phyloP scores from a whole-genome alignment of 2,888 invertebrate species.

The Folsomia candida region DNA sequence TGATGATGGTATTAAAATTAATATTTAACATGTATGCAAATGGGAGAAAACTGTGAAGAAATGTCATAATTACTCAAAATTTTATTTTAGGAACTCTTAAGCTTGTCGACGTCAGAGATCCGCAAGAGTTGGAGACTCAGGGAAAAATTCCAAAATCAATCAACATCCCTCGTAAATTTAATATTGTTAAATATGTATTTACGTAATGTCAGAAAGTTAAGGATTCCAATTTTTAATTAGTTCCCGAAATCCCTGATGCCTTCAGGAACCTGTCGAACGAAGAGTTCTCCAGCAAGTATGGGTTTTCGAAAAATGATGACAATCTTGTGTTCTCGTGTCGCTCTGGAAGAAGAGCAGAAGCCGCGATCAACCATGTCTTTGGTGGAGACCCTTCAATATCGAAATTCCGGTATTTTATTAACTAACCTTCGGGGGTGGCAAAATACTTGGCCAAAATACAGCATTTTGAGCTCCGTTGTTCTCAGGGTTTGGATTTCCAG shows the following conservation, averaged over 20 bases:
- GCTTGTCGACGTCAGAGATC: slow-evolving; percentile 50
- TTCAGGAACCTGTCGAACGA: slow-evolving; percentile 40
- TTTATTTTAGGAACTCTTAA: slow-evolving; percentile 30
- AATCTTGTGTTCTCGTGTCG: slow-evolving; percentile 50
- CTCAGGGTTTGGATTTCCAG: too few relatives aligned
- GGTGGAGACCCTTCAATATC: neutral
- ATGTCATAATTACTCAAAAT: too few relatives aligned
- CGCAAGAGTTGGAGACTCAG: slow-evolving; percentile 45
- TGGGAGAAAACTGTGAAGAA: neutral
- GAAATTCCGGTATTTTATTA: slow-evolving; percentile 4
- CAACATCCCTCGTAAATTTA: slow-evolving; percentile 47
- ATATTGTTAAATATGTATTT: too few relatives aligned
- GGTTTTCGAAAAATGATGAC: slow-evolving; percentile 47
- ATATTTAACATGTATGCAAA: neutral
- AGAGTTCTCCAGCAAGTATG: slow-evolving; percentile 48
- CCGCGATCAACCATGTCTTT: slow-evolving; percentile 34
- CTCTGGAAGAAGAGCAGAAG: slow-evolving; percentile 48
- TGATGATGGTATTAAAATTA: slow-evolving; percentile 23
- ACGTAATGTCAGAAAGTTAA: neutral
- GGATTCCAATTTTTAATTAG: slow-evolving; percentile 14
- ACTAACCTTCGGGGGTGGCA: neutral
- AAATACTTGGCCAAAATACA: too few relatives aligned
- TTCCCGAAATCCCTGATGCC: slow-evolving; percentile 48
- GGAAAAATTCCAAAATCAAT: slow-evolving; percentile 48
- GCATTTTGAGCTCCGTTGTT: too few relatives aligned